A percentile compares a stretch with the other conserved stretches of the same genome.
Evolutionary conservation across 2,113 vertebrate genomes (phyloP).

Genomic region (Elanus axillaris): DNA sequence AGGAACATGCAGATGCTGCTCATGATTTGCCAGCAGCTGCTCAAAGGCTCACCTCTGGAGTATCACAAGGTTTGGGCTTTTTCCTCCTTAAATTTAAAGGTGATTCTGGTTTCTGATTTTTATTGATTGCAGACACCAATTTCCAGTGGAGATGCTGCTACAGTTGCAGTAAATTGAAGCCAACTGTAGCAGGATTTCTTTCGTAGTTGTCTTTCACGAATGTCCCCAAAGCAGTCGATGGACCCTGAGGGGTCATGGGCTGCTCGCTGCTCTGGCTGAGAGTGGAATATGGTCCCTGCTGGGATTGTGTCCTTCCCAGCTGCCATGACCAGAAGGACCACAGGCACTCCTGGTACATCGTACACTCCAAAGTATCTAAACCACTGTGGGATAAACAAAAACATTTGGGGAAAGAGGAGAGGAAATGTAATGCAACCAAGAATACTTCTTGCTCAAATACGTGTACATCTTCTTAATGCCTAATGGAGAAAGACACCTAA

Average conservation of each 20-base stretch:
- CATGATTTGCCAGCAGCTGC: background rate
- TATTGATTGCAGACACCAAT: background rate
- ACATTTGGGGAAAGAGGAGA: background rate
- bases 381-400: background rate
- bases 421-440: background rate
- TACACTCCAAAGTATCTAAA: background rate
- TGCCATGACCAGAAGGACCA: rapidly evolving
- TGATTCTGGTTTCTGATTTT: background rate
- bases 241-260: background rate
- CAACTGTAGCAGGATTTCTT: background rate
- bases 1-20: background rate
- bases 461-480: background rate
- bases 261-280: background rate
- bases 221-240: background rate
- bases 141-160: background rate
- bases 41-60: rapidly evolving
- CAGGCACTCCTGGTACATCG: background rate
- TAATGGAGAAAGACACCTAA: background rate
- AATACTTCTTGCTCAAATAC: rapidly evolving
- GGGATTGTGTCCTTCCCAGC: rapidly evolving
- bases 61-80: background rate
- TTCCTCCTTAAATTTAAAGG: background rate
- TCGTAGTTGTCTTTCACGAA: background rate
- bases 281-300: background rate
- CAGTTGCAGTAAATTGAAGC: background rate